Evolutionary conservation across 2,797 vertebrate genomes (phyloP).

Genomic region (Neostethus bicornis): DNA sequence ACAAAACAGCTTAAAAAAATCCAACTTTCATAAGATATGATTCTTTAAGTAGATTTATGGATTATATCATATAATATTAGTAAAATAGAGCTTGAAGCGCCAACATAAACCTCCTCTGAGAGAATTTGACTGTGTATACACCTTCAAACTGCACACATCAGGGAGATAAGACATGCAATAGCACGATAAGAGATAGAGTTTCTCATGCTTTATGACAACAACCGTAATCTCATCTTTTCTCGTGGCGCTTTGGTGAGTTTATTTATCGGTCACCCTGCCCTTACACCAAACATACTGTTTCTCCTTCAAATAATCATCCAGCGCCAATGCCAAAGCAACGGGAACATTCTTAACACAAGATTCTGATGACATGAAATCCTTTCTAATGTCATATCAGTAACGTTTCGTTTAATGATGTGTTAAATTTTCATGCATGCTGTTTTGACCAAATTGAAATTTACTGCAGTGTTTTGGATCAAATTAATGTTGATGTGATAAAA

Average conservation of each 20-base stretch:
- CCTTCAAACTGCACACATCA: constrained; percentile 26
- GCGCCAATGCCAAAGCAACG: constrained; percentile 11
- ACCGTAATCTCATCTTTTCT: constrained; percentile 47
- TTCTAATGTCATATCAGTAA: neutral
- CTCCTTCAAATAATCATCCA: constrained; percentile 34
- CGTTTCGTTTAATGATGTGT: no score
- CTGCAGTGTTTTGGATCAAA: no score
- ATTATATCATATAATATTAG: constrained; percentile 8
- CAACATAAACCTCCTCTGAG: constrained; percentile 38
- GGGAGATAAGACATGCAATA: constrained; percentile 36
- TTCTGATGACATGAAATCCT: neutral
- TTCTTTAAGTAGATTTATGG: constrained; percentile 12
- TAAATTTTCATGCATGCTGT: no score
- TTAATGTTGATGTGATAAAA: no score
- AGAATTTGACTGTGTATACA: constrained; percentile 23
- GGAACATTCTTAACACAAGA: constrained; percentile 25
- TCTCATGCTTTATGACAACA: constrained; percentile 40
- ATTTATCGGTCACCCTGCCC: constrained; percentile 27
- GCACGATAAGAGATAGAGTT: constrained; percentile 40
- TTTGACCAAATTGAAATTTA: no score
- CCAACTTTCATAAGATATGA: constrained; percentile 8
- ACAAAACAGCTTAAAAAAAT: no score
- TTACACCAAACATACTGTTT: constrained; percentile 14
- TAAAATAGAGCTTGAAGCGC: constrained; percentile 18
- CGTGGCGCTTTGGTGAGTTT: constrained; percentile 5